Evolutionary conservation across 2,888 invertebrate species (phyloP), one percentile per base, ranked within the genome.

Genomic region (Deilephila porcellus): DNA sequence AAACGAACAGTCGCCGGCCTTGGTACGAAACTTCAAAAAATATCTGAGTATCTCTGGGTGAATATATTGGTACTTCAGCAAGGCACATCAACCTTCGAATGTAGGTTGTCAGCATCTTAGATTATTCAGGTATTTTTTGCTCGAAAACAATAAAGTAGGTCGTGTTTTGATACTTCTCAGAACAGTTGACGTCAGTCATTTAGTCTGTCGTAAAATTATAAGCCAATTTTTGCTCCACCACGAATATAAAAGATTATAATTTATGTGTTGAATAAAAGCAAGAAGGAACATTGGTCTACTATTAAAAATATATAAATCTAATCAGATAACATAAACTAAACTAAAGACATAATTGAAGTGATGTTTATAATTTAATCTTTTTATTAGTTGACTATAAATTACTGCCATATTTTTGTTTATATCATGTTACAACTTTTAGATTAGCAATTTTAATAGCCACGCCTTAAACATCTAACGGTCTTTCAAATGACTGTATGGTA

Each of bases 1-100:
- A 71, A 37, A 59, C 37, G 60, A 60, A 45, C 60, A 37, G 60
- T 45, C 32, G 25, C 71, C 71, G 67, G 67, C 67, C 67, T 67
- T 67, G 67, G 67, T 67, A 52, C 25, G 67, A 67, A 25, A 67
- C 67, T 67, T 67, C 67, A 52, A 67, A 67, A 67, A 67, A 67
- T 67, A 67, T 67, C 52, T 17, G 67, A 45, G 45, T 45, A 67
- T 17, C 67, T 52, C 29, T 45, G 14, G 17, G 37, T 37, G 67
- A 20, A 52, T 25, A 52, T 45, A 52, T 45, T 67, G 25, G 25
- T 25, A 25, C 64, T 67, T 5, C 45, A 14, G 32, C 32, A 56
- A 56, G n/a, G 25, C 29, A 20, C 14, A 25, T 67, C 25, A 20
- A 67, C 25, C 67, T 17, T 67, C 17, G 8, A 2, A 29, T 67